Evolutionary conservation across 2,113 vertebrate genomes (phyloP), one percentile per base, ranked within the genome.

Genomic region (Saccopteryx bilineata): DNA sequence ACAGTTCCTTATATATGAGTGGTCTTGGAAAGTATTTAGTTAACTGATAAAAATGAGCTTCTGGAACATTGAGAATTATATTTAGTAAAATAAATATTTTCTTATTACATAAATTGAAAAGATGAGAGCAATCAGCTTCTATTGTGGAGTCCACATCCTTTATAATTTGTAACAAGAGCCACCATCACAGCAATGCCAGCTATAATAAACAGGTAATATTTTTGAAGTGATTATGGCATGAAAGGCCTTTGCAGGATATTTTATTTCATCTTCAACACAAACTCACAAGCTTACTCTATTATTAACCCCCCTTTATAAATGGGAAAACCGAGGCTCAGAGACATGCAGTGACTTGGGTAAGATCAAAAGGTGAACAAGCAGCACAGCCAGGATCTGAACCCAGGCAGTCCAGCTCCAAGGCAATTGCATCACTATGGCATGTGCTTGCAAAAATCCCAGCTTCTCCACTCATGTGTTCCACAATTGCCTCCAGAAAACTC

Each of bases 391-490:
- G 60, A 61, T 66, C 86, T 48, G 39, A 33, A n/a, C 54, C 33
- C 66, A 8, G 8, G 87, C 9, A 26, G 2, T 14, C 7, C 2
- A 17, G 58, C 60, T 23, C 66, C 24, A 24, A 31, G 28, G n/a
- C 13, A 13, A 52, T 10, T 11, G 5, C 23, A 24, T 13, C 33
- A 1, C 10, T 9, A 8, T 0, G 0, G 17, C 5, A 11, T 17
- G 1, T 9, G 39, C 58, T 60, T 28, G 33, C 26, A 50, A 58
- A 56, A 28, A 11, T 5, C 21, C 5, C 31, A 81, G 31, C 46
- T 56, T 66, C 63, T 33, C 84, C 13, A 26, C 17, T 56, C 10
- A 31, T 2, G 2, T 8, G 48, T 5, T 7, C 26, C 54, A 1
- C 7, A n/a, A 60, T 1, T 0, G 0, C 63, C 21, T 50, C 31